Conservation (phyloP, 2,113 vertebrate genomes). For the Cebus imitator region DNA sequence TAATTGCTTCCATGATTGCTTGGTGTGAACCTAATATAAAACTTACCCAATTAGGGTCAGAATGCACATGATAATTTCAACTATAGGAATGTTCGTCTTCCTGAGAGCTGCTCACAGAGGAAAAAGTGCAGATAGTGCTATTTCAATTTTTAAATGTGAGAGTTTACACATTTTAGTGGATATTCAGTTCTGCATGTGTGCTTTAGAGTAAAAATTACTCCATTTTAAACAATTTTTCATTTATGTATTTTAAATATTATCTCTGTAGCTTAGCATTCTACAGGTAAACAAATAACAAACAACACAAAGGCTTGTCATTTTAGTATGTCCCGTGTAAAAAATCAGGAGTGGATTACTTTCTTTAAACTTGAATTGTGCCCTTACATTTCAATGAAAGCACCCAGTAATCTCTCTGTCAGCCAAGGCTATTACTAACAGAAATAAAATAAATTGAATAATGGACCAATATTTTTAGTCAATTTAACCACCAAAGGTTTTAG, state of each 20-base stretch:
- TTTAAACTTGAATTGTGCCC: constrained; percentile 36
- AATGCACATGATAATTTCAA: constrained; percentile 72
- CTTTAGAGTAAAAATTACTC: background rate
- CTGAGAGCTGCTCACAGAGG: constrained; percentile 29
- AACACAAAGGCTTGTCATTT: background rate
- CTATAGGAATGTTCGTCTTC: constrained; percentile 60
- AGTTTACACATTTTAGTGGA: constrained; percentile 26
- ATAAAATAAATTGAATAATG: constrained; percentile 69
- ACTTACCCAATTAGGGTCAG: constrained; percentile 68
- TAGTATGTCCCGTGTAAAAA: background rate
- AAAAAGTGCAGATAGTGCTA: constrained; percentile 51
- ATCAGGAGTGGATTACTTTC: background rate
- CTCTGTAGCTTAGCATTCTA: background rate
- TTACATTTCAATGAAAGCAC: constrained; percentile 42
- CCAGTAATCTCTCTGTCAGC: constrained; percentile 37
- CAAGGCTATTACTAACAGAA: constrained; percentile 38
- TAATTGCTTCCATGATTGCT: constrained; percentile 83
- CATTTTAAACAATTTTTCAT: background rate
- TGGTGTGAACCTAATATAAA: constrained; percentile 76
- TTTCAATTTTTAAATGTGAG: constrained; percentile 42
- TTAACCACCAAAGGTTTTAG: constrained; percentile 62
- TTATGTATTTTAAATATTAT: background rate
- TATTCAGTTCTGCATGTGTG: background rate
- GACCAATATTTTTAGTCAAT: constrained; percentile 58
- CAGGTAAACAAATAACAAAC: constrained; percentile 12